Evolutionary conservation across 2,797 vertebrate genomes (phyloP).

Genomic region (Adelosebastes latens): DNA sequence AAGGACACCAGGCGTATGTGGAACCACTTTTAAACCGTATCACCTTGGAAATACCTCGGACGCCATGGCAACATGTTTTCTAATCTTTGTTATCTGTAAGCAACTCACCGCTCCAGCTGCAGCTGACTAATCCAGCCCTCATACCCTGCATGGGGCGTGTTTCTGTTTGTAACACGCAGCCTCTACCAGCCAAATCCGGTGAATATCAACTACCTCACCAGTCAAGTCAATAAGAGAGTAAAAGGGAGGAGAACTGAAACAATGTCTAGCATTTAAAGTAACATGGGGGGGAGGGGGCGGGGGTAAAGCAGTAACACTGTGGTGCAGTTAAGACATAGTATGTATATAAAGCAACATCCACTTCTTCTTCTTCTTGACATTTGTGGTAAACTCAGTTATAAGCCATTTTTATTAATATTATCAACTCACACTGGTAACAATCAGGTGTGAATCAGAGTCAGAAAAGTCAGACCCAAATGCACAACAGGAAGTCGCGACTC

Average conservation of each 20-base stretch:
- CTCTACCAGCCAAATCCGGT: constrained; percentile 26
- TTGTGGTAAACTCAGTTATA: not conserved
- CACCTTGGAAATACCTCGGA: constrained; percentile 79
- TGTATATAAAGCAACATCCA: not conserved
- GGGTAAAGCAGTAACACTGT: not conserved
- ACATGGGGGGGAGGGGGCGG: not conserved
- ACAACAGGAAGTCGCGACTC: constrained; percentile 59
- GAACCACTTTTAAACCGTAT: constrained; percentile 69
- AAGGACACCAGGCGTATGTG: constrained; percentile 72
- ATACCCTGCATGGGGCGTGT: constrained; percentile 69
- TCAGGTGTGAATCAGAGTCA: constrained; percentile 1
- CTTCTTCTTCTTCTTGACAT: not conserved
- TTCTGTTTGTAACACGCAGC: constrained; percentile 60
- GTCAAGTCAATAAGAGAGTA: constrained; percentile 28
- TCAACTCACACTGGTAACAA: not conserved
- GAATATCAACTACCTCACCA: constrained; percentile 44
- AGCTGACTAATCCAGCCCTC: constrained; percentile 74
- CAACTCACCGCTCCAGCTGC: constrained; percentile 66
- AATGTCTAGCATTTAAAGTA: not conserved
- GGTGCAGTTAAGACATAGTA: not conserved
- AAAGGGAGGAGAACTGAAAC: constrained; percentile 41
- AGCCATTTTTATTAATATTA: not conserved
- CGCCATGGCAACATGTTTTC: constrained; percentile 81
- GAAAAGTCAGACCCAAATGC: constrained; percentile 21
- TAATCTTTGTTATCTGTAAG: constrained; percentile 81